Percentiles rank a stretch among this genome's conserved stretches.
Conservation (phyloP, 1,140 invertebrate species). For the Drosophila tsacasi region DNA sequence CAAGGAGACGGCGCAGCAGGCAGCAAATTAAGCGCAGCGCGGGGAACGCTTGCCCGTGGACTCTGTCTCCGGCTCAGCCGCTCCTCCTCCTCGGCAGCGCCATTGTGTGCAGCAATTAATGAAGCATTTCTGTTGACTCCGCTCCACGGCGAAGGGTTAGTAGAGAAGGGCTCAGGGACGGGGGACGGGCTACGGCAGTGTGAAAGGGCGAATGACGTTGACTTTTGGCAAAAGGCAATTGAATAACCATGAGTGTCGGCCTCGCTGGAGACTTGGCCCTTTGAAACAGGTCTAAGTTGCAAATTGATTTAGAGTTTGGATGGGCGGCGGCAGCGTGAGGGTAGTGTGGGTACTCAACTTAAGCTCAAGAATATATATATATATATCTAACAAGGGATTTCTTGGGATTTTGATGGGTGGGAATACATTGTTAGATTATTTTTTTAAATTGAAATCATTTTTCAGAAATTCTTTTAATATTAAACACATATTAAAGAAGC, state of each 20-base stretch:
- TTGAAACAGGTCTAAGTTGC: conserved; percentile 35
- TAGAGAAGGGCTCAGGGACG: background rate
- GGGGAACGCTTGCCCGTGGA: conserved; percentile 23
- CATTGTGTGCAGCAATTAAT: conserved; percentile 72
- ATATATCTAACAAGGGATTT: conserved; percentile 4
- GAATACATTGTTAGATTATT: background rate
- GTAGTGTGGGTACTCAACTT: background rate
- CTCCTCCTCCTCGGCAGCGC: background rate
- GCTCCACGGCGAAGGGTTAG: background rate
- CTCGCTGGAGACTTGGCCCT: conserved; percentile 29
- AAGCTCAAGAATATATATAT: background rate
- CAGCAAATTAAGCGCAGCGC: conserved; percentile 67
- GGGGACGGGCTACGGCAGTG: background rate
- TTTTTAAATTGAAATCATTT: background rate
- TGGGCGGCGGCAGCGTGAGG: background rate
- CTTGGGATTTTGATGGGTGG: background rate
- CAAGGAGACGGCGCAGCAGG: conserved; percentile 36
- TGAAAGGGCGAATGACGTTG: conserved; percentile 24
- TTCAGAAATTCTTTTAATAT: too few relatives aligned
- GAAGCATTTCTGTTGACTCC: conserved; percentile 57
- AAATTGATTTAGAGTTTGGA: conserved; percentile 40
- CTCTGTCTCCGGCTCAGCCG: conserved; percentile 2
- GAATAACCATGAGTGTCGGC: conserved; percentile 55
- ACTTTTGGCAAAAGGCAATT: conserved; percentile 51
- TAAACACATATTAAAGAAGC: too few relatives aligned